Conservation (phyloP, 2,797 vertebrate species). For the Sebastes baramenuke region DNA sequence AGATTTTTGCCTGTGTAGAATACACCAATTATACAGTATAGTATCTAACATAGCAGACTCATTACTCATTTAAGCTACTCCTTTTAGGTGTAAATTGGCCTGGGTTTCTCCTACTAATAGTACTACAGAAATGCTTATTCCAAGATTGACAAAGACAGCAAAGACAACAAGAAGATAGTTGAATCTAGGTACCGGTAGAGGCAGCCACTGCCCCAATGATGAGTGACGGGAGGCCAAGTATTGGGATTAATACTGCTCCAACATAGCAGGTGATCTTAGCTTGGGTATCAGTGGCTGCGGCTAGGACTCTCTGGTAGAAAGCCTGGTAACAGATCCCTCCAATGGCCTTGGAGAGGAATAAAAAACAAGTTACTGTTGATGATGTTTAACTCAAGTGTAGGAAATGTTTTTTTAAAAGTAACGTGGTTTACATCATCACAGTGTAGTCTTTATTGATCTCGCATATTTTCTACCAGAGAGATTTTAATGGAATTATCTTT, state of each 20-base stretch:
- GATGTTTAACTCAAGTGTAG: background rate
- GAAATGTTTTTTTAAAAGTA: background rate
- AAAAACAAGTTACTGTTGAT: background rate
- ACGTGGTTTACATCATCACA: background rate
- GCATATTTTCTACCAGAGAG: too few relatives aligned
- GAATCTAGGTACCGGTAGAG: constrained; percentile 33
- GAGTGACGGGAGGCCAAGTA: constrained; percentile 54
- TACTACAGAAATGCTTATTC: too few relatives aligned
- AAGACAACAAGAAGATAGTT: background rate
- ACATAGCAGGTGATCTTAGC: constrained; percentile 54
- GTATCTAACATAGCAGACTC: background rate
- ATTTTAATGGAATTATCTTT: background rate
- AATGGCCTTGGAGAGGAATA: constrained; percentile 21
- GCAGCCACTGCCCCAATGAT: constrained; percentile 55
- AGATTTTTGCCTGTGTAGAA: background rate
- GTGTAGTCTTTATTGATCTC: background rate
- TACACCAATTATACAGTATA: too few relatives aligned
- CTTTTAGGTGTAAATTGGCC: background rate
- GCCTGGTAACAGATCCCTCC: constrained; percentile 60
- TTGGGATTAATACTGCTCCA: constrained; percentile 26
- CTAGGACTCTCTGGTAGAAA: constrained; percentile 62
- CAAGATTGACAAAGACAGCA: background rate
- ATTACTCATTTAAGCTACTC: background rate
- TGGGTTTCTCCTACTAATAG: background rate
- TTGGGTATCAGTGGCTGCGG: constrained; percentile 36